Conservation (phyloP, 2,113 vertebrate genomes). For the Quiscalus mexicanus region DNA sequence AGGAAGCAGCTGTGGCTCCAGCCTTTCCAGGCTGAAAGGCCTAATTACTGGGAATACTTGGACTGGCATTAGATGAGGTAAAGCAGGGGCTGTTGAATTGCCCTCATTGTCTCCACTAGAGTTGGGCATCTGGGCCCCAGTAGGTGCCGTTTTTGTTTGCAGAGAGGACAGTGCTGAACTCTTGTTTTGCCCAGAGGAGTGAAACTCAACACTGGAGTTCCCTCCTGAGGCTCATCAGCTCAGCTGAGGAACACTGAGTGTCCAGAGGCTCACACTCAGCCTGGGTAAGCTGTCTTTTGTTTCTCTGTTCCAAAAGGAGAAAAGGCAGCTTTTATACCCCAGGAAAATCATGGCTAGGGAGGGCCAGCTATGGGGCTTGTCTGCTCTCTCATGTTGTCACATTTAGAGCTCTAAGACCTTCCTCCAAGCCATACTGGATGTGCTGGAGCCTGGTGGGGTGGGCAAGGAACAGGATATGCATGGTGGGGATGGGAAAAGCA, state of each 20-base stretch:
- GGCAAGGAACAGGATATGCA: neutral
- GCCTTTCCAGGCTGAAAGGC: constrained; percentile 60
- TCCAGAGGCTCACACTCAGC: neutral
- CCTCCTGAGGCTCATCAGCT: neutral
- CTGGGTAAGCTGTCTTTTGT: neutral
- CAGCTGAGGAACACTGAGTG: neutral
- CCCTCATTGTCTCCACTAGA: neutral
- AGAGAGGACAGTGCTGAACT: constrained; percentile 9
- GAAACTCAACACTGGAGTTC: neutral
- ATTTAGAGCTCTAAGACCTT: neutral
- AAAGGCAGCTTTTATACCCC: neutral
- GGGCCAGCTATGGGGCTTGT: neutral
- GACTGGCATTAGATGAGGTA: constrained; percentile 43
- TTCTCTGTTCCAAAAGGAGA: neutral
- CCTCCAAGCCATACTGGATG: neutral
- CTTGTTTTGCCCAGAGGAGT: neutral
- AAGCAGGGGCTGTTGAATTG: constrained; percentile 27
- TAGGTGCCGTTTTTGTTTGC: constrained; percentile 10
- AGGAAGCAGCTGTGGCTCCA: constrained; percentile 62
- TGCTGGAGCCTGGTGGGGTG: neutral
- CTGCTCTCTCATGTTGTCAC: neutral
- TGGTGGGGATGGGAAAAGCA: neutral
- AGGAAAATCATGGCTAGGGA: neutral
- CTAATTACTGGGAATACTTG: constrained; percentile 62
- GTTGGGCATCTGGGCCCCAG: constrained; percentile 22